Evolutionary conservation across 2,888 invertebrate species (phyloP), one percentile per base, ranked within the genome.

Genomic region (Dugesia japonica): DNA sequence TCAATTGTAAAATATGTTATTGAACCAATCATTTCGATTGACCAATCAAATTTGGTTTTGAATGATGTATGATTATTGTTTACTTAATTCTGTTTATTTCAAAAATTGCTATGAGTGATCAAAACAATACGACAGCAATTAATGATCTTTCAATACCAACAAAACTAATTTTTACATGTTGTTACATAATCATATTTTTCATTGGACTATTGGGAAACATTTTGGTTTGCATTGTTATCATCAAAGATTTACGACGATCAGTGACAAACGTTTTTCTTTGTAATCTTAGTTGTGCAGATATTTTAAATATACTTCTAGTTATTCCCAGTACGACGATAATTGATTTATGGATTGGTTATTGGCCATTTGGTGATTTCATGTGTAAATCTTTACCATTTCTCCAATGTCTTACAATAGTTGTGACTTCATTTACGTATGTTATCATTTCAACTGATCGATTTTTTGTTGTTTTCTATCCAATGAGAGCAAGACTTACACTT

Each of bases 191-290:
- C 15, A 75, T 75, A 1, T 56, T 75, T 17, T 56, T 75, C n/a
- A 9, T 75, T 13, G 75, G 56, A 42, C 17, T 75, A 1, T 26
- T 42, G 13, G 75, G 75, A 23, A 75, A 75, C 56, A 26, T 23
- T 26, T 56, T 75, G 9, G 75, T 75, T 15, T 75, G 75, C 23
- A 26, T 75, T 42, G 56, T 75, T 9, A 75, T 75, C 7, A 75
- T 75, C 28, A 42, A 31, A 26, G 75, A 75, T 42, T 56, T 75
- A 4, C 23, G 56, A 28, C 13, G 27, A 26, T 77, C 77, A 1
- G 74, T 77, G 15, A 77, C 77, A 17, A 73, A 73, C 17, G n/a
- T 77, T 20, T 77, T 77, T 76, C 56, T 77, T 1, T 73, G 77
- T 56, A 77, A 77, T 71, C 26, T 77, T 4, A 72, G 72, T 26